Evolutionary conservation across 1,140 invertebrate species (phyloP).

Genomic region (Pogonognathellus flavescens): DNA sequence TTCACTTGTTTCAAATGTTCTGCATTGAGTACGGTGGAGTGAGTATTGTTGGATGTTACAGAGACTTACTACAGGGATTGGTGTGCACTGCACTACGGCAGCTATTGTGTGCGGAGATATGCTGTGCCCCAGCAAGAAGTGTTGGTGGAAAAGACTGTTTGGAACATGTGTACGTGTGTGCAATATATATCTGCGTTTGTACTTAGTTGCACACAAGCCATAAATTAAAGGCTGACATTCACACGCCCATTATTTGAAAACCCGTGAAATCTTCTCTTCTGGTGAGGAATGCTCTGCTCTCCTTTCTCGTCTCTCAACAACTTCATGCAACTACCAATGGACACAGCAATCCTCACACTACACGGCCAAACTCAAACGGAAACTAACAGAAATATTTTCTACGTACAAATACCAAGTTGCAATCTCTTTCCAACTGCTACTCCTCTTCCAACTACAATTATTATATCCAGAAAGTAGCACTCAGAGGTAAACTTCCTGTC

Average conservation of each 20-base stretch:
- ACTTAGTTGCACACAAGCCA: slow-evolving; percentile 46
- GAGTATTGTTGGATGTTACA: not conserved
- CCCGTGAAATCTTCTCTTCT: slow-evolving; percentile 51
- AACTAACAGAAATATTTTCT: slow-evolving; percentile 5
- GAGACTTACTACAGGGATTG: not conserved
- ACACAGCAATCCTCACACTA: too few relatives aligned
- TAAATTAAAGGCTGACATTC: slow-evolving; percentile 47
- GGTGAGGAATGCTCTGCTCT: slow-evolving; percentile 32
- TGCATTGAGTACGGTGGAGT: not conserved
- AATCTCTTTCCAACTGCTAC: not conserved
- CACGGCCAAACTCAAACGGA: slow-evolving; percentile 6
- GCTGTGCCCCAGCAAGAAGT: too few relatives aligned
- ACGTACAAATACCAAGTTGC: not conserved
- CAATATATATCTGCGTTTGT: slow-evolving; percentile 47
- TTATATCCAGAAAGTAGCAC: not conserved
- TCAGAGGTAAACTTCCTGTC: not conserved
- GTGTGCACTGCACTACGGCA: not conserved
- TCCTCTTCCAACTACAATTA: not conserved
- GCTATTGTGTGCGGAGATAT: not conserved
- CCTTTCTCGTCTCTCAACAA: slow-evolving; percentile 35
- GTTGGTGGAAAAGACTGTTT: slow-evolving; percentile 4
- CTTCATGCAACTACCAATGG: slow-evolving; percentile 22
- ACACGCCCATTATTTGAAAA: slow-evolving; percentile 50
- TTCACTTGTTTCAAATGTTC: not conserved
- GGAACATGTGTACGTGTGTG: slow-evolving; percentile 48